These are phyloP conservation scores for Papilio dardanus DNA, from an alignment of 1,140 invertebrate genomes.

Conservation along the genomic window DNA sequence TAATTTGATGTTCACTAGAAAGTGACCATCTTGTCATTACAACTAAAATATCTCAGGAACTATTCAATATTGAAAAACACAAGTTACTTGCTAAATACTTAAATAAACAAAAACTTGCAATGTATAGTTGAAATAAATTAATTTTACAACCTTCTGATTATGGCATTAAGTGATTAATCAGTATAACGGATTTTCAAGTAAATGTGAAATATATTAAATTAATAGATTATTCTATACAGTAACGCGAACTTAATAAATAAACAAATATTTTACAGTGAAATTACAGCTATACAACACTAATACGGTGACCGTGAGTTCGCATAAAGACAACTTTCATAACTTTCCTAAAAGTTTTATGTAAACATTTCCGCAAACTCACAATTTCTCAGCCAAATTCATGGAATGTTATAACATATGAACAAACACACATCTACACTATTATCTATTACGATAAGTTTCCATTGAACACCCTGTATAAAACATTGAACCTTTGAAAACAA, in stretches of 20 bases:
- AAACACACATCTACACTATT: too few species aligned
- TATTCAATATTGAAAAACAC: neutral
- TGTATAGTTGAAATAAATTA: conserved; percentile 3
- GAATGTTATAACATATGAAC: conserved; percentile 33
- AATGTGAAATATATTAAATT: neutral
- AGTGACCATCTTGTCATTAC: conserved; percentile 5
- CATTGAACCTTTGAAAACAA: too few species aligned
- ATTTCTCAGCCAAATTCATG: neutral
- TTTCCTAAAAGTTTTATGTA: too few species aligned
- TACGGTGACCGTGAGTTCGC: neutral
- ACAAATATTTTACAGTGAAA: conserved; percentile 23
- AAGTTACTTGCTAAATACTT: neutral
- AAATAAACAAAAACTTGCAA: neutral
- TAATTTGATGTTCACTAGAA: neutral
- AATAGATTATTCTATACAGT: conserved; percentile 17
- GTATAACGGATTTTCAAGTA: neutral
- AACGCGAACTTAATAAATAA: neutral
- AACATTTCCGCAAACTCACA: neutral
- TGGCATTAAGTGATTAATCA: neutral
- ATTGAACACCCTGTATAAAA: too few species aligned
- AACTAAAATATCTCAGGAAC: conserved; percentile 1
- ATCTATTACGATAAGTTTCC: neutral
- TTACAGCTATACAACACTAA: conserved; percentile 16
- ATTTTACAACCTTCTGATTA: conserved; percentile 20
- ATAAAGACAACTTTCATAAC: too few species aligned